Percentiles rank a stretch among this genome's conserved stretches.
These are phyloP conservation scores for Philhelius pedissequus DNA, from an alignment of 2,888 invertebrate species.

Conservation along the genomic window DNA sequence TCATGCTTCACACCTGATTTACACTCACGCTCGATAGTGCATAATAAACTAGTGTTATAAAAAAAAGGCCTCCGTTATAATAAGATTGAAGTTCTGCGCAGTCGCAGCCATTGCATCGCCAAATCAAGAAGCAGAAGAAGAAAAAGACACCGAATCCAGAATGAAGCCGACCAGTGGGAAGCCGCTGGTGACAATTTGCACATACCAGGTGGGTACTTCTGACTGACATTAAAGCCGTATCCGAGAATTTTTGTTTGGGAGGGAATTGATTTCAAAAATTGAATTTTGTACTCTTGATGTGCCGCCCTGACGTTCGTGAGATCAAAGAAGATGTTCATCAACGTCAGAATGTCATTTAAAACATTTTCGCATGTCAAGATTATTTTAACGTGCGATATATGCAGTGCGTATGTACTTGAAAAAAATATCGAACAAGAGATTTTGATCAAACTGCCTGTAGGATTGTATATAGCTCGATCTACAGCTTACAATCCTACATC, in stretches of 20 bases:
- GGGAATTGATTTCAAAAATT: background rate
- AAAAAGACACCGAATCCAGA: conserved; percentile 45
- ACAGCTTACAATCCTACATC: too few species aligned
- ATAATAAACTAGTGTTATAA: conserved; percentile 22
- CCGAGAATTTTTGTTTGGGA: background rate
- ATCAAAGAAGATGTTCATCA: background rate
- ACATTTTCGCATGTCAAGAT: too few species aligned
- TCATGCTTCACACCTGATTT: conserved; percentile 58
- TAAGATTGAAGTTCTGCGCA: conserved; percentile 4
- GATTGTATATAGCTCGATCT: too few species aligned
- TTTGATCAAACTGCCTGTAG: too few species aligned
- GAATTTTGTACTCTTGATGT: background rate
- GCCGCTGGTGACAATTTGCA: conserved; percentile 75
- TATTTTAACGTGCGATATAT: too few species aligned
- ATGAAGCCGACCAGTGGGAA: conserved; percentile 73
- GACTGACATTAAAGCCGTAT: background rate
- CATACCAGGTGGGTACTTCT: conserved; percentile 72
- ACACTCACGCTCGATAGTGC: conserved; percentile 52
- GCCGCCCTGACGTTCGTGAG: too few species aligned
- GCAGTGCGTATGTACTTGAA: too few species aligned
- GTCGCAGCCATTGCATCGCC: background rate
- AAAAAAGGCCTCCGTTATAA: background rate
- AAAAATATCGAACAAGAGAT: too few species aligned
- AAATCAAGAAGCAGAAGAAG: background rate
- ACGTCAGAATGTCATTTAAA: too few species aligned